phyloP scores from a whole-genome alignment of 2,113 vertebrate genomes.

The Psittacara wagleri region DNA sequence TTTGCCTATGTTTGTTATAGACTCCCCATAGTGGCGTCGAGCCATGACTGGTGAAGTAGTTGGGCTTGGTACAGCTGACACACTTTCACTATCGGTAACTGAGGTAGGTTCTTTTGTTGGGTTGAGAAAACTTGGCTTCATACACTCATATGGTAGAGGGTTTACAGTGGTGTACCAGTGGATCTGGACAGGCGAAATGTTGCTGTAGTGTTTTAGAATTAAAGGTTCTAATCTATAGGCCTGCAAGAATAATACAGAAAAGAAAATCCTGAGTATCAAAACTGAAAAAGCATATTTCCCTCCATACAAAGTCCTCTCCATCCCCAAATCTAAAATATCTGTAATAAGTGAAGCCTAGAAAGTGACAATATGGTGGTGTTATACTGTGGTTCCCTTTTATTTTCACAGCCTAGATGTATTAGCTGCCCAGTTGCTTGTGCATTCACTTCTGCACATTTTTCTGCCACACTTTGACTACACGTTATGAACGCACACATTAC shows the following conservation, averaged over 20 bases:
- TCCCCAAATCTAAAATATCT: neutral
- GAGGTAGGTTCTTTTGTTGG: constrained; percentile 89
- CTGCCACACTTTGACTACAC: neutral
- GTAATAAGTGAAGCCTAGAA: neutral
- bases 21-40: constrained; percentile 92
- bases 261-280: neutral
- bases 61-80: constrained; percentile 86
- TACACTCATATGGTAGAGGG: constrained; percentile 86
- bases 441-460: neutral
- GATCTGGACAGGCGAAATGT: constrained; percentile 93
- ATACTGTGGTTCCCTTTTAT: neutral
- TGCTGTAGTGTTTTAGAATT: constrained; percentile 96
- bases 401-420: neutral
- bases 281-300: neutral
- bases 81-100: constrained; percentile 82
- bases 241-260: constrained; percentile 65
- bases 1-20: constrained; percentile 96
- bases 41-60: constrained; percentile 89
- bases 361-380: neutral
- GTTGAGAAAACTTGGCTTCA: constrained; percentile 89
- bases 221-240: constrained; percentile 96
- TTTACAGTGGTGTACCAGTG: constrained; percentile 95
- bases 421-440: neutral
- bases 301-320: neutral
- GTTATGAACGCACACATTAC: neutral